A percentile compares a stretch with the other conserved stretches of the same genome.
phyloP scores from a whole-genome alignment of 2,797 vertebrate genomes.

The Coregonus suidteri region DNA sequence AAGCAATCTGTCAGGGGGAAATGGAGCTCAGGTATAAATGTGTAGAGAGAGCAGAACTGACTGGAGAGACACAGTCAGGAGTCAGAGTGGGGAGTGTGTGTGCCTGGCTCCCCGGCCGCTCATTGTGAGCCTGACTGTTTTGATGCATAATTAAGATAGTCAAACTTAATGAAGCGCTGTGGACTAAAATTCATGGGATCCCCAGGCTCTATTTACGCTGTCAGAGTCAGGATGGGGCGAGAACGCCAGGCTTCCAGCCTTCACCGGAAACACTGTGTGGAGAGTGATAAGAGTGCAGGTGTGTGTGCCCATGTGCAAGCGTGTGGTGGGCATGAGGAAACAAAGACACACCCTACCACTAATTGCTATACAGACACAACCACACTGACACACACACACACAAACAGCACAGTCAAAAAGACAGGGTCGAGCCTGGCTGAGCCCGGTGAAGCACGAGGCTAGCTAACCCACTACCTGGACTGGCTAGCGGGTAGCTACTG shows the following conservation, averaged over 20 bases:
- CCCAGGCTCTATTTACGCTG: conserved; percentile 82
- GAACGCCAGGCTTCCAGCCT: not conserved
- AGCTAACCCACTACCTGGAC: too few species aligned
- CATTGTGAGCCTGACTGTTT: conserved; percentile 73
- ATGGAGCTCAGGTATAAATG: conserved; percentile 60
- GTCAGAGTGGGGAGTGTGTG: conserved; percentile 68
- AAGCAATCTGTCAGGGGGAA: conserved; percentile 72
- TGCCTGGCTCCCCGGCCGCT: conserved; percentile 51
- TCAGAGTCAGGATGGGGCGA: conserved; percentile 36
- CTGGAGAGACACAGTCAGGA: conserved; percentile 64
- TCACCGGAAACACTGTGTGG: not conserved
- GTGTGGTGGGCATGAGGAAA: not conserved
- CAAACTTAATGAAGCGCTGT: conserved; percentile 85
- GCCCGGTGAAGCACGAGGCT: too few species aligned
- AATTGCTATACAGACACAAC: not conserved
- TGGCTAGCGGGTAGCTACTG: too few species aligned
- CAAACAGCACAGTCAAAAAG: not conserved
- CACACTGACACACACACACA: not conserved
- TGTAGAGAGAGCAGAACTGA: conserved; percentile 69
- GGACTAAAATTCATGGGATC: conserved; percentile 87
- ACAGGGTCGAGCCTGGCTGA: not conserved
- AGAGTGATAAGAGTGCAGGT: not conserved
- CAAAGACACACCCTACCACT: not conserved
- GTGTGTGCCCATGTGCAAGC: not conserved
- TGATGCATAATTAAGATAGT: conserved; percentile 91